These are phyloP conservation scores for Camelus bactrianus DNA, from an alignment of 2,113 vertebrate genomes.

Conservation along the genomic window DNA sequence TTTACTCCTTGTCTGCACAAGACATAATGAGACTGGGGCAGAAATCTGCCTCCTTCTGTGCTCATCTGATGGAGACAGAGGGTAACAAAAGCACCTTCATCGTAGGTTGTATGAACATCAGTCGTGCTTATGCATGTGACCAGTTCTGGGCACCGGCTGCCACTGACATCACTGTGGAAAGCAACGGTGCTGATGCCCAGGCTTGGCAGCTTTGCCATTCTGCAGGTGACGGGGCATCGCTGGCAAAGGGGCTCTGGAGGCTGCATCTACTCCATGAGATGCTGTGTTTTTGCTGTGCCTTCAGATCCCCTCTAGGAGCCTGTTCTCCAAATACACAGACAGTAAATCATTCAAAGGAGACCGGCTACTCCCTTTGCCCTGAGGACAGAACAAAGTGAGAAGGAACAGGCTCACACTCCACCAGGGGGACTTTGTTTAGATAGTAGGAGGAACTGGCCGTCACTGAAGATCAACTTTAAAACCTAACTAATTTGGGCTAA, in stretches of 20 bases:
- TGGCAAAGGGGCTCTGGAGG: background rate
- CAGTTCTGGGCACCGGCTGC: background rate
- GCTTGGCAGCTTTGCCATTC: background rate
- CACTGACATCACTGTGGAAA: accelerated
- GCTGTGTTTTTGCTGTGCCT: background rate
- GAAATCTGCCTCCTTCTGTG: background rate
- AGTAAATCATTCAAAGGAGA: background rate
- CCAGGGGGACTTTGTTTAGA: slow-evolving; percentile 61
- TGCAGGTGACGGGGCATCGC: background rate
- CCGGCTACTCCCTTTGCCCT: background rate
- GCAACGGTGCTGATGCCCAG: accelerated
- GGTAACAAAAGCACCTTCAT: background rate
- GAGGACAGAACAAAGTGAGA: background rate
- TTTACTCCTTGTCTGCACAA: background rate
- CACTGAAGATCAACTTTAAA: slow-evolving; percentile 69
- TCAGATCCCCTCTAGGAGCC: background rate
- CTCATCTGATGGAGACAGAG: background rate
- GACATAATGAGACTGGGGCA: background rate
- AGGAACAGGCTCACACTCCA: background rate
- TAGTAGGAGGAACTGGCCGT: slow-evolving; percentile 62
- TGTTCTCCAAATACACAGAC: background rate
- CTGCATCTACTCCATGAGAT: background rate
- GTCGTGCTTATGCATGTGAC: accelerated
- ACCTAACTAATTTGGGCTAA: slow-evolving; percentile 75
- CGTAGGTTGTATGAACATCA: background rate